Base-by-base conservation (phyloP, 2,888 invertebrate species). In the Morinoia aosen region DNA sequence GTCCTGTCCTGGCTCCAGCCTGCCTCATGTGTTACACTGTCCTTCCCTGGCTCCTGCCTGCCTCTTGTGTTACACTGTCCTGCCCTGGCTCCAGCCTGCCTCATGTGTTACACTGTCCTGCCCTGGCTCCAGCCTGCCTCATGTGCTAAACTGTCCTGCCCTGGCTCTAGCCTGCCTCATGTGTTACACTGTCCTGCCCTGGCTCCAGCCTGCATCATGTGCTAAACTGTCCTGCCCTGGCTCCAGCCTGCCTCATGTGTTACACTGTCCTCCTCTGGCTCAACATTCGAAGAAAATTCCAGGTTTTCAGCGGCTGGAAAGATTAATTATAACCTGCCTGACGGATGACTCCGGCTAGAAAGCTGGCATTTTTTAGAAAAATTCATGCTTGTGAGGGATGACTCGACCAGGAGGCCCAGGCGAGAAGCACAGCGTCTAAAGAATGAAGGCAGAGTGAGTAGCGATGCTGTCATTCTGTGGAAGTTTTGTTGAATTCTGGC, bases 301-400 rank as follows among this genome's bases (percentile, higher is more conserved):
- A 57, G 93, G 16, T 93, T 93, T 93, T 93, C 93, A 93, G 58
- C 93, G 12, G 48, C 57, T 48, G 57, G n/a, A 93, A 57, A 93
- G 93, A 93, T 93, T 93, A 93, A 93, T 93, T 93, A 93, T 93
- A 93, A 48, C 93, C 16, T 93, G 56, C 57, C 48, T 93, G 93
- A 93, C 57, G 93, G 58, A 93, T 93, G 93, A 93, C 57, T 93
- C 25, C 48, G 58, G 57, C 90, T 90, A 14, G 93, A 93, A 57
- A 12, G 57, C 57, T 57, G 58, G 58, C 48, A 93, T 48, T 48
- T 57, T n/a, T 57, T 57, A 57, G 11, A 93, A 57, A 93, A 93
- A 93, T 93, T 93, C 57, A 33, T 39, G 10, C 58, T 57, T 57
- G 56, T 93, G 56, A 57, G 57, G 93, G 93, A 57, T 56, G 33